Evolutionary conservation across 2,888 invertebrate species (phyloP), one percentile per base, ranked within the genome.

Genomic region (Caenorhabditis sp.): DNA sequence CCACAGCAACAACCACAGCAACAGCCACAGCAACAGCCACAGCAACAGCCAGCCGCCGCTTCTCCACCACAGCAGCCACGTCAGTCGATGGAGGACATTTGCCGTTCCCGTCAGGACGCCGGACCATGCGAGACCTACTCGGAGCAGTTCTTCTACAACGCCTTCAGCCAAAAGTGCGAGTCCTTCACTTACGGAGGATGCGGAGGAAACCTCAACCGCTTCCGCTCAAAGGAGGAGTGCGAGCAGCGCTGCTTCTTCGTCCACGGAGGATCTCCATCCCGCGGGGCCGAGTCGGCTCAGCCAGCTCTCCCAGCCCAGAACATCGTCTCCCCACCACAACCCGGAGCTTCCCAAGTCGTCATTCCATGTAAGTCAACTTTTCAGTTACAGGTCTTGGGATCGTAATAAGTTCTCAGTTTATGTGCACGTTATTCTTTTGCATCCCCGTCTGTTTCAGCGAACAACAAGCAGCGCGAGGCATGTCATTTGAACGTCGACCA

Each of bases 71-170:
- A 59, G 20, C 70, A 72, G 30, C 58, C 65, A 50, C 56, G 62
- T 50, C 59, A 71, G 24, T 70, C 83, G 7, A 81, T 82, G 71
- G 84, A 85, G 62, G 82, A 83, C 35, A 70, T 85, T 56, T 85
- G 85, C 74, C 85, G 80, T 15, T 68, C 78, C 43, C 83, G 87
- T 4, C 79, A 82, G 24, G 86, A 87, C 37, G 90, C 92, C 55
- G 96, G 96, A 0, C 93, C 94, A 0, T 97, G 96, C 88, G 92
- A 93, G 62, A 93, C 93, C 2, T 94, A 93, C 89, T 92, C 93
- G 87, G 93, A 93, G 9, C 81, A 78, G 62, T 83, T 37, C 66
- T 83, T 76, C 80, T 84, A 73, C 79, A 73, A 83, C 56, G 72
- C 80, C 22, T 68, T 73, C 68, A 56, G 58, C 20, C 43, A 80